Base-by-base conservation (phyloP, 2,888 invertebrate genomes). In the Cyaniris semiargus region DNA sequence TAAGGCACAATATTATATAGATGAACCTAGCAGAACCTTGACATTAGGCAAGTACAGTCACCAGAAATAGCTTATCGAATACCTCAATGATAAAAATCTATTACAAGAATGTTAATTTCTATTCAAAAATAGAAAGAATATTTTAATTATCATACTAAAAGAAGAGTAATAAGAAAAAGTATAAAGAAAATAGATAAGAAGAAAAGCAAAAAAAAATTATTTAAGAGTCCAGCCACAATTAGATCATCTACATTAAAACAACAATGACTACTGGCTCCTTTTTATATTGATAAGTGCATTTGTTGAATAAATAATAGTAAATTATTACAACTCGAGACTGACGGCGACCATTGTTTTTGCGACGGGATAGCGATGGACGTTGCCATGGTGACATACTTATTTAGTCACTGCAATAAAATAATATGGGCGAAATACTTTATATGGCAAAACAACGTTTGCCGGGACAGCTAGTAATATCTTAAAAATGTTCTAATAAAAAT, bases 1-100 rank as follows among this genome's bases (percentile, higher is more conserved):
- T 66, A 31, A 66, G 66, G 66, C 15, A 66, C 66, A 66, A 66
- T 31, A 23, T 60, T 31, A 23, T 60, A 60, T 60, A 60, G 66
- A 27, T 66, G 66, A 66, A 27, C 66, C 66, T 66, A 66, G 66
- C 27, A 31, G 18, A 18, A 27, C 66, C 66, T 66, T 66, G 66
- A 66, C 66, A 66, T 66, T 66, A 66, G 27, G 66, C 15, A 15
- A 66, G 66, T 66, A 31, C 0, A 31, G 27, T 66, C 13, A 66
- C 5, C 66, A 66, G 6, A 66, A 66, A 66, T 31, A 66, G 31
- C 66, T 23, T 21, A 60, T 23, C 21, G 6, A 27, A 66, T 66
- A 66, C 1, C 23, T 13, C 66, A 13, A 10, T 13, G 60, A 60
- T 4, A 27, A 23, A 23, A 48, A 23, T 23, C 4, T 13, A 23